Evolutionary conservation across 92 coral and sea anemone species (phyloP).

Genomic region (Zoanthus solanderi): DNA sequence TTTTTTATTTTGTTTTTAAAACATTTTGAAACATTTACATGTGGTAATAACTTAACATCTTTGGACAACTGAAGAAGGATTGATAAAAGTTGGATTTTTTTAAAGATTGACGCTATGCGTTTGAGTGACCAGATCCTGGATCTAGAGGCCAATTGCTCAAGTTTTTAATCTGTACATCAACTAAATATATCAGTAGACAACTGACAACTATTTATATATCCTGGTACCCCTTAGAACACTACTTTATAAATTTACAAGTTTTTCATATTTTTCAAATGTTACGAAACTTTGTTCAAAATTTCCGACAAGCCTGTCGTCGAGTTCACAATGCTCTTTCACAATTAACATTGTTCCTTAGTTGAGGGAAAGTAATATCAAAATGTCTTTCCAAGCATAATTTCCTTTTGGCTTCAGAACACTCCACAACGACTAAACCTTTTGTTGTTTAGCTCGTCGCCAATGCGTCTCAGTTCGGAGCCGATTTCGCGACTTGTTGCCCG

Average conservation of each 20-base stretch:
- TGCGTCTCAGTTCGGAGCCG: slow-evolving; percentile 86
- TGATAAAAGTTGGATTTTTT: background rate
- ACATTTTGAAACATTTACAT: background rate
- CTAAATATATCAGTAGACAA: background rate
- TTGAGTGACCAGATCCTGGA: background rate
- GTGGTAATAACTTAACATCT: background rate
- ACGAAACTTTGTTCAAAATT: background rate
- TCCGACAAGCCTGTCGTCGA: background rate
- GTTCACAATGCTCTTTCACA: background rate
- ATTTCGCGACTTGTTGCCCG: slow-evolving; percentile 80
- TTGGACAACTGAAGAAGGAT: background rate
- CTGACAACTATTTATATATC: background rate
- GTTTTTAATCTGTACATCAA: background rate
- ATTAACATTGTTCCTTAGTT: background rate
- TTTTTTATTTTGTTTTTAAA: background rate
- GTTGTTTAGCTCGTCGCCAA: slow-evolving; percentile 94
- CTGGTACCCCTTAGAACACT: background rate
- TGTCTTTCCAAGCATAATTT: background rate
- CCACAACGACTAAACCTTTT: slow-evolving; percentile 76
- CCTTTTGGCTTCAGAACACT: slow-evolving; percentile 30
- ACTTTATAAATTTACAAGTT: background rate
- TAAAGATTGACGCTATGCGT: background rate
- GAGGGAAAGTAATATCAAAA: background rate
- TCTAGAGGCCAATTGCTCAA: background rate
- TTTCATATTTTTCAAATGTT: background rate